Percentiles rank a stretch among this genome's conserved stretches.
These are phyloP conservation scores for Sinelater perroti DNA, from an alignment of 2,888 invertebrate genomes.

Conservation along the genomic window DNA sequence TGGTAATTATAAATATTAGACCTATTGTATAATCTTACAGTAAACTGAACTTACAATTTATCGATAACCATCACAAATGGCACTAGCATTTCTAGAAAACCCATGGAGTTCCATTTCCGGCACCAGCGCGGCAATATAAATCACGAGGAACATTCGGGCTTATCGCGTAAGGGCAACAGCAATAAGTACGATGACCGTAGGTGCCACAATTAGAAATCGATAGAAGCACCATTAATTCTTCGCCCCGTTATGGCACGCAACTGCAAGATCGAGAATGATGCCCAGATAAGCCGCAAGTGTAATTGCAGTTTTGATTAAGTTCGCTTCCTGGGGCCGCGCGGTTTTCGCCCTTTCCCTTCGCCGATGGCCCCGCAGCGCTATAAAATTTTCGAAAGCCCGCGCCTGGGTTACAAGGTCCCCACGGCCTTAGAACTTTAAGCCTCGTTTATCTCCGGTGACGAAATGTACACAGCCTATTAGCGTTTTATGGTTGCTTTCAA, in stretches of 20 bases:
- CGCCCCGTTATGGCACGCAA: conserved; percentile 20
- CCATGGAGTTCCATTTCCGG: not conserved
- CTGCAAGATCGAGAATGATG: conserved; percentile 24
- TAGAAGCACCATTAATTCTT: conserved; percentile 21
- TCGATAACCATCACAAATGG: too few species aligned
- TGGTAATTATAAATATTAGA: too few species aligned
- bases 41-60: too few species aligned
- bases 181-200: conserved; percentile 12
- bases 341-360: too few species aligned
- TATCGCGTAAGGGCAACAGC: not conserved
- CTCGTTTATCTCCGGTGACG: not conserved
- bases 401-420: too few species aligned
- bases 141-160: not conserved
- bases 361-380: too few species aligned
- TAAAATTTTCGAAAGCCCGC: too few species aligned
- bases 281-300: conserved; percentile 19
- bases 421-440: too few species aligned
- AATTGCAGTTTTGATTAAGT: conserved; percentile 23
- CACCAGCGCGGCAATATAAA: not conserved
- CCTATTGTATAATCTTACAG: too few species aligned
- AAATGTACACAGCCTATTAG: not conserved
- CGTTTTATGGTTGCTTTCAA: not conserved
- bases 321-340: conserved; percentile 12
- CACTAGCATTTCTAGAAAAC: too few species aligned
- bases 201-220: conserved; percentile 24